These are phyloP conservation scores for Kryphioiulus occultus DNA, from an alignment of 2,888 invertebrate genomes.

Conservation along the genomic window DNA sequence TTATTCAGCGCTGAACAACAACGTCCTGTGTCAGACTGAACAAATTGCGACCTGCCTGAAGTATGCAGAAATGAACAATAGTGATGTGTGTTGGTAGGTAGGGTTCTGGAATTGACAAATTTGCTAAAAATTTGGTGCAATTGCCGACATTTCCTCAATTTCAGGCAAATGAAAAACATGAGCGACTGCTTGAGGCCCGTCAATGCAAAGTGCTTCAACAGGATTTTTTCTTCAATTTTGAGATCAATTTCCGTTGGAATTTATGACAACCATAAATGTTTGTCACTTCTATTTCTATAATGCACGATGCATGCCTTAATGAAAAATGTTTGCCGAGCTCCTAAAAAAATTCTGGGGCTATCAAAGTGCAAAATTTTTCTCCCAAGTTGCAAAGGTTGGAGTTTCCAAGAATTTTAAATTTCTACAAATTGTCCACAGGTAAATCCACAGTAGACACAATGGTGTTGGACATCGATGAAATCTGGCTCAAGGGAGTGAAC, in stretches of 20 bases:
- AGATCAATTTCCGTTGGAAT: constrained; percentile 1
- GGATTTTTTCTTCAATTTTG: background rate
- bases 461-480: background rate
- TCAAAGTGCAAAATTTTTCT: too few species aligned
- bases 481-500: background rate
- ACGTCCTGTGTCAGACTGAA: background rate
- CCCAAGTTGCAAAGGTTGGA: too few species aligned
- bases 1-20: background rate
- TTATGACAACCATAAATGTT: background rate
- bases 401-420: too few species aligned
- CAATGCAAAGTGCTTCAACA: background rate
- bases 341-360: too few species aligned
- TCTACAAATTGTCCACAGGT: background rate
- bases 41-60: background rate
- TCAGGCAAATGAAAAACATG: background rate
- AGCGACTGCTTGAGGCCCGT: background rate
- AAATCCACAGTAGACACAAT: background rate
- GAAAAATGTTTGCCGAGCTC: too few species aligned
- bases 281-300: background rate
- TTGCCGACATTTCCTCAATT: background rate
- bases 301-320: background rate
- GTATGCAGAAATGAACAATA: background rate
- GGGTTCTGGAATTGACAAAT: background rate
- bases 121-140: background rate
- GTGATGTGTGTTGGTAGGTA: background rate